Percentiles rank a stretch among this genome's conserved stretches.
These are phyloP conservation scores for Capitella teleta DNA, from an alignment of 1,140 invertebrate genomes.

Conservation along the genomic window DNA sequence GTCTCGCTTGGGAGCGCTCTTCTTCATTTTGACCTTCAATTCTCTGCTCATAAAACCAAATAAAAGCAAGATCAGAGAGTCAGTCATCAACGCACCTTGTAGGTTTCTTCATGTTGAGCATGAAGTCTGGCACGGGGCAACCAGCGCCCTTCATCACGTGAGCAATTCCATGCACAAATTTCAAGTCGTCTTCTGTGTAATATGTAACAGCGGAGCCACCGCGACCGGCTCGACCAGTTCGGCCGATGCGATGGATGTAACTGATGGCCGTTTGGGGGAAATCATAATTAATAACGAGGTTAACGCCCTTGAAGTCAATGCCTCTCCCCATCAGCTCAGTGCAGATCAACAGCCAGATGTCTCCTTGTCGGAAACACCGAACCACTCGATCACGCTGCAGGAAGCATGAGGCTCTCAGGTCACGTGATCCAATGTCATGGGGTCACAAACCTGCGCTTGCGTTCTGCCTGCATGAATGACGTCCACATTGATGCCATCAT, in stretches of 20 bases:
- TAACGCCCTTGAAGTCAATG: conserved; percentile 95
- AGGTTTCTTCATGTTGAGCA: conserved; percentile 64
- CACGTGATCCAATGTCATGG: background rate
- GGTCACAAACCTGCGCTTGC: conserved; percentile 57
- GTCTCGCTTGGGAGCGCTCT: too few species aligned
- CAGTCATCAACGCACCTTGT: conserved; percentile 30
- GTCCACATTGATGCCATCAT: conserved; percentile 82
- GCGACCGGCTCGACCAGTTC: conserved; percentile 86
- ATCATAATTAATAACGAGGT: conserved; percentile 95
- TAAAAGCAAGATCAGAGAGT: too few species aligned
- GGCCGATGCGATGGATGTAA: conserved; percentile 85
- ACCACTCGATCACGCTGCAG: conserved; percentile 72
- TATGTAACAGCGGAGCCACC: conserved; percentile 82
- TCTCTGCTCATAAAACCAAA: too few species aligned
- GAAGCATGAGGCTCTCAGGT: background rate
- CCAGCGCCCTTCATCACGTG: conserved; percentile 76
- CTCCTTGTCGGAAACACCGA: conserved; percentile 74
- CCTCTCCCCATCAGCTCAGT: conserved; percentile 94
- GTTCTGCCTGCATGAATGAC: conserved; percentile 86
- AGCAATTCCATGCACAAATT: conserved; percentile 59
- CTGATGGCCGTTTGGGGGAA: conserved; percentile 82
- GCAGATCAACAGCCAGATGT: conserved; percentile 92
- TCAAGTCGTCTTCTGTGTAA: conserved; percentile 82
- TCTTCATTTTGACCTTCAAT: too few species aligned
- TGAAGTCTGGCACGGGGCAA: conserved; percentile 78